These are phyloP conservation scores for Barbus barbus DNA, from an alignment of 2,113 vertebrate genomes.

Conservation along the genomic window DNA sequence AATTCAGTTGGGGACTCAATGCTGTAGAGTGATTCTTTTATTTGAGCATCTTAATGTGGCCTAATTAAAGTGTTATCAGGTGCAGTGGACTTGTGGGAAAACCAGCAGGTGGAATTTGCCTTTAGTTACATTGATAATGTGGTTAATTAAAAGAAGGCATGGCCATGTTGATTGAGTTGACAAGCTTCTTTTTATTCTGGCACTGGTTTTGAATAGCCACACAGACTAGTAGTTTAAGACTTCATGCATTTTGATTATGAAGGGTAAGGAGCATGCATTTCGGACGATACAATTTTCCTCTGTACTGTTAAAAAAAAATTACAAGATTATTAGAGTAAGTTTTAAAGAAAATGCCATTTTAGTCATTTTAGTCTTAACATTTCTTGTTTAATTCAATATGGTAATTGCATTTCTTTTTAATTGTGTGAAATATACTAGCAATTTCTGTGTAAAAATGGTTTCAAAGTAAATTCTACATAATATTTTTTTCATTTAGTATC, in stretches of 20 bases:
- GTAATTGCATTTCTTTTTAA: too few relatives aligned
- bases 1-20: slow-evolving; percentile 77
- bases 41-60: slow-evolving; percentile 79
- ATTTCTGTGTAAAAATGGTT: too few relatives aligned
- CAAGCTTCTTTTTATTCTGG: slow-evolving; percentile 49
- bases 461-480: too few relatives aligned
- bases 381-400: too few relatives aligned
- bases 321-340: too few relatives aligned
- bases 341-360: too few relatives aligned
- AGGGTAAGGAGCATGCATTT: not conserved
- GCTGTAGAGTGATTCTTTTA: slow-evolving; percentile 75
- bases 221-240: slow-evolving; percentile 52
- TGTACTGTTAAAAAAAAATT: too few relatives aligned
- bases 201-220: slow-evolving; percentile 61
- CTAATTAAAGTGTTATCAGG: slow-evolving; percentile 86
- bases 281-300: not conserved
- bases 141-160: slow-evolving; percentile 63
- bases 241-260: not conserved
- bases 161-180: slow-evolving; percentile 77
- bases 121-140: slow-evolving; percentile 74
- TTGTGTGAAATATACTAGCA: too few relatives aligned
- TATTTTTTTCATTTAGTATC: too few relatives aligned
- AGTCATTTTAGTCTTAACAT: too few relatives aligned
- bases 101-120: slow-evolving; percentile 79
- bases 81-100: slow-evolving; percentile 85